Conservation (phyloP, 2,888 invertebrate species). For the Ophraella communa region DNA sequence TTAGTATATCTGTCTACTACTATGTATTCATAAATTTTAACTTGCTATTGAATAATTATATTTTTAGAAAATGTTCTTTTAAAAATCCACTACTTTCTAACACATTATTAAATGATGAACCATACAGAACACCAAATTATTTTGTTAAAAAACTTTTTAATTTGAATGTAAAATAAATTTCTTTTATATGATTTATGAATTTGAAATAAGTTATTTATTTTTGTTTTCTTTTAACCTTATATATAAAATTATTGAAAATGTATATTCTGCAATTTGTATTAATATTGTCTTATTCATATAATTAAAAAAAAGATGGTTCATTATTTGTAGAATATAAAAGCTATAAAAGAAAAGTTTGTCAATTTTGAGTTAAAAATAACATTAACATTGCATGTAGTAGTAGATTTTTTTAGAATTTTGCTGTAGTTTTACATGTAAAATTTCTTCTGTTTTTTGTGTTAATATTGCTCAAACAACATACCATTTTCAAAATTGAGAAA, state of each 20-base stretch:
- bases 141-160: too few species aligned
- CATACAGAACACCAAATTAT: too few species aligned
- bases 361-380: conserved; percentile 9
- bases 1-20: too few species aligned
- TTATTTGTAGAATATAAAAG: not conserved
- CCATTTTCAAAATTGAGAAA: conserved; percentile 19
- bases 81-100: not conserved
- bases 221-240: not conserved
- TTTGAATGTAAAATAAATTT: too few species aligned
- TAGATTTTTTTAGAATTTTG: conserved; percentile 1
- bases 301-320: too few species aligned
- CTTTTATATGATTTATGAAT: too few species aligned
- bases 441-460: conserved; percentile 28
- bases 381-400: conserved; percentile 1
- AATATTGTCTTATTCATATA: too few species aligned
- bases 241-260: not conserved
- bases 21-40: too few species aligned
- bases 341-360: not conserved
- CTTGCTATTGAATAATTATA: not conserved
- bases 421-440: not conserved
- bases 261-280: not conserved
- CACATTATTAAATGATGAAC: not conserved
- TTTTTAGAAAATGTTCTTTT: not conserved
- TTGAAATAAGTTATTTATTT: not conserved
- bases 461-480: conserved; percentile 4